These are phyloP conservation scores for Neogobius melanostomus DNA, from an alignment of 2,113 vertebrate species.

Conservation along the genomic window DNA sequence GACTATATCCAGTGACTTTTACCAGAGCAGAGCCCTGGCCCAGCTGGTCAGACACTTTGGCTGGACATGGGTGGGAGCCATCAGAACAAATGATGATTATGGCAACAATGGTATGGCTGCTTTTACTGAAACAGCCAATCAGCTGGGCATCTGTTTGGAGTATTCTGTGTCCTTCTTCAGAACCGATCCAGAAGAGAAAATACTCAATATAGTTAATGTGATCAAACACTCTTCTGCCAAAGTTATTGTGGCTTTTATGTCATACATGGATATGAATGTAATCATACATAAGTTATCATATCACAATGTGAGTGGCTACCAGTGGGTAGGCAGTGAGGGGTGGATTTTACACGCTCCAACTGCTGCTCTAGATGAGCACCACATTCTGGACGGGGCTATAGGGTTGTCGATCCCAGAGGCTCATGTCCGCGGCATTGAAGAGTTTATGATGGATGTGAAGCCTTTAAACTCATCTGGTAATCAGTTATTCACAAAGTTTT, in stretches of 20 bases:
- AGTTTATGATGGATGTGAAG: slow-evolving; percentile 71
- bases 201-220: slow-evolving; percentile 57
- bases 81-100: slow-evolving; percentile 71
- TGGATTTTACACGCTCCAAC: slow-evolving; percentile 73
- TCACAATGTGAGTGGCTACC: slow-evolving; percentile 71
- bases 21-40: slow-evolving; percentile 68
- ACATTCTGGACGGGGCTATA: slow-evolving; percentile 69
- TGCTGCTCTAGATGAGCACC: slow-evolving; percentile 48
- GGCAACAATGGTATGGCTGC: slow-evolving; percentile 69
- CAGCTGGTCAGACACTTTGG: slow-evolving; percentile 67
- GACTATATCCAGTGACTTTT: slow-evolving; percentile 70
- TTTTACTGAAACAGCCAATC: slow-evolving; percentile 56
- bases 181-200: slow-evolving; percentile 58
- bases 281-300: slow-evolving; percentile 56
- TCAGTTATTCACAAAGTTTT: slow-evolving; percentile 65
- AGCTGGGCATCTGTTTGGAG: slow-evolving; percentile 64
- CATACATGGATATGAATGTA: slow-evolving; percentile 59
- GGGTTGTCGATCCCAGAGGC: slow-evolving; percentile 72
- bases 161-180: slow-evolving; percentile 69
- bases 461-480: slow-evolving; percentile 51
- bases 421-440: slow-evolving; percentile 60
- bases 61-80: slow-evolving; percentile 71
- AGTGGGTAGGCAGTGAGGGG: slow-evolving; percentile 74
- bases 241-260: slow-evolving; percentile 70
- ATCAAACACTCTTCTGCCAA: slow-evolving; percentile 70